Evolutionary conservation across 92 coral and sea anemone genomes (phyloP), one percentile per base, ranked within the genome.

Genomic region (Bergia sp.): DNA sequence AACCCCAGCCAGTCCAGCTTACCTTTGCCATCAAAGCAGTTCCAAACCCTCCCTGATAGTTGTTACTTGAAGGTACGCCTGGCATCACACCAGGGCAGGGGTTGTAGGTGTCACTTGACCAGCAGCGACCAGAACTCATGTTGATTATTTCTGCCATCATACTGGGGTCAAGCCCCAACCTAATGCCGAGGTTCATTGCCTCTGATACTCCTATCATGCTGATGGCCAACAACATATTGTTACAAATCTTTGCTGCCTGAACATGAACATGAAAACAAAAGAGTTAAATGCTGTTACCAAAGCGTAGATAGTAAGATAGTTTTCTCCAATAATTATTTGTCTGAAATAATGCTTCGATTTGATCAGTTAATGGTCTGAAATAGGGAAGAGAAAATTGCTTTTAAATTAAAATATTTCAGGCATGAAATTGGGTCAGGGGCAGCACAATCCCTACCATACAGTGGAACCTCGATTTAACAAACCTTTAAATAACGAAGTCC

Each of bases 181-280:
- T 93, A 23, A 96, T 94, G 4, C 96, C 99, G 39, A 97, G 93
- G 91, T 97, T 97, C 92, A 91, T 95, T 77, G 98, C 99, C 74
- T 97, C 99, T 81, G 99, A 92, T 3, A 92, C 92, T 2, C 99
- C 99, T 37, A 97, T 96, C 99, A 97, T 97, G 73, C 98, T 94
- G 36, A 97, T 92, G 38, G 97, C 99, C 36, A 97, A 91, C 36
- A 97, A 87, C 92, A 97, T 89, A 89, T 97, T 97, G 88, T 97
- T 97, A 79, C 99, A 97, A 85, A 97, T 94, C 88, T 97, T 97
- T 57, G 96, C 99, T 40, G 99, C 98, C 98, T 95, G 77, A 11
- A 47, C 76, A 57, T 36, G 38, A 23, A 81, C 76, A 57, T 36
- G 38, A 23, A 81, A 29, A 80, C 36, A 7, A 82, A 11, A 9